Evolutionary conservation across 1,140 invertebrate species (phyloP), one percentile per base, ranked within the genome.

Genomic region (Leptoteleia sp.): DNA sequence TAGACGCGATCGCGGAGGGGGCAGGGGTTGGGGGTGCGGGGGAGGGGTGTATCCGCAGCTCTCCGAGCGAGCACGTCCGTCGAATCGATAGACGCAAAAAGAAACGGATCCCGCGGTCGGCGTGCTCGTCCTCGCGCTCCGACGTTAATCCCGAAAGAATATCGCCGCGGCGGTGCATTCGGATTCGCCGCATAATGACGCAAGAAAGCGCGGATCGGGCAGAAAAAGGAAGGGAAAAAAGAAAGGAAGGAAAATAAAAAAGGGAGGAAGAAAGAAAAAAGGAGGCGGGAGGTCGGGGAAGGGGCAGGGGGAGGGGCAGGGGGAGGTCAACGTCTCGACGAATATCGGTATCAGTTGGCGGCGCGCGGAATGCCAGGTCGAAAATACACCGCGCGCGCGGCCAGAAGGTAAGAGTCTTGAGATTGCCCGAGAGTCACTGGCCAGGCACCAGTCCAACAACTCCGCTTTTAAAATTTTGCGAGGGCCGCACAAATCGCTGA

Each of bases 381-480:
- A 70, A 77, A 70, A 77, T 77, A 77, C 59, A 70, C 35, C n/a
- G n/a, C n/a, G n/a, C n/a, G n/a, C 27, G 33, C 54, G 50, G 57
- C 48, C 65, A 47, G 43, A 57, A 77, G 75, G 48, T 70, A 70
- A 70, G 65, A 77, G 75, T 77, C 57, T 77, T 71, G 38, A 48
- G 65, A 77, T 77, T 64, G 75, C 52, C 50, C 55, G 67, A 77
- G 75, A 71, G 75, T 77, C 67, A 77, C 52, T 65, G 59, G 37
- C 45, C 75, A 77, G 75, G 75, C 75, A 77, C 8, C 59, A 52
- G 38, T 77, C 75, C 75, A 77, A 77, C 57, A 13, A 7, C 47
- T 9, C 50, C 35, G 50, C 35, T 25, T 64, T 45, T 54, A 64
- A 62, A 55, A 64, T 62, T 40, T 57, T 13, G 19, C 45, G 31